Conservation (phyloP, 1,140 invertebrate genomes). For the Ostrea edulis region DNA sequence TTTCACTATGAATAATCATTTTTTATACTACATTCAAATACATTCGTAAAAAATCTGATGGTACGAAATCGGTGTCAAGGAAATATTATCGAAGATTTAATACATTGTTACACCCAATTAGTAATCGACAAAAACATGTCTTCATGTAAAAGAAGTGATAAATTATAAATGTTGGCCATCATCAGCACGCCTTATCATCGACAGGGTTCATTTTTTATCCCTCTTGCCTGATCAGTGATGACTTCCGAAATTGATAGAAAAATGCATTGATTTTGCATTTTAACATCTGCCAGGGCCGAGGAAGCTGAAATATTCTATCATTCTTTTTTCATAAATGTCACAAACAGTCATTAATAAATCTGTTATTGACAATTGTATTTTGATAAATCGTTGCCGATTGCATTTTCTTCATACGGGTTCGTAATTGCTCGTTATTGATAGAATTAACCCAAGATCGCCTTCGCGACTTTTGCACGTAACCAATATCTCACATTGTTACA, state of each 20-base stretch:
- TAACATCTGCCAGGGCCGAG: constrained; percentile 31
- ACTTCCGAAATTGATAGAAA: constrained; percentile 39
- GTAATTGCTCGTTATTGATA: constrained; percentile 39
- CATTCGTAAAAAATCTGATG: too few relatives aligned
- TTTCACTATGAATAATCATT: too few relatives aligned
- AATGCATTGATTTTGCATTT: constrained; percentile 31
- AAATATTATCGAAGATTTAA: background rate
- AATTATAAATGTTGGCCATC: constrained; percentile 25
- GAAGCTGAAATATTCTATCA: constrained; percentile 44
- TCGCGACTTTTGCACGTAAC: constrained; percentile 10
- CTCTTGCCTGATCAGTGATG: constrained; percentile 19
- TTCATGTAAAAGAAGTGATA: constrained; percentile 19
- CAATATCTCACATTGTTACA: constrained; percentile 33
- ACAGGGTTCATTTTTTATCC: constrained; percentile 35
- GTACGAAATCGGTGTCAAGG: background rate
- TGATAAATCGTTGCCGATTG: constrained; percentile 42
- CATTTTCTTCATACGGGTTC: constrained; percentile 39
- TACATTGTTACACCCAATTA: constrained; percentile 22
- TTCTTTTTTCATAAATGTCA: constrained; percentile 45
- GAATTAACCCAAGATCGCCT: constrained; percentile 17
- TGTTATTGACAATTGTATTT: constrained; percentile 44
- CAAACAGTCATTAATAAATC: constrained; percentile 42
- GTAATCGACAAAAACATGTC: constrained; percentile 23
- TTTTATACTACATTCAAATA: too few relatives aligned
- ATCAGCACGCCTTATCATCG: constrained; percentile 19